Base-by-base conservation (phyloP, 2,888 invertebrate species). In the Lycophotia porphyrea region DNA sequence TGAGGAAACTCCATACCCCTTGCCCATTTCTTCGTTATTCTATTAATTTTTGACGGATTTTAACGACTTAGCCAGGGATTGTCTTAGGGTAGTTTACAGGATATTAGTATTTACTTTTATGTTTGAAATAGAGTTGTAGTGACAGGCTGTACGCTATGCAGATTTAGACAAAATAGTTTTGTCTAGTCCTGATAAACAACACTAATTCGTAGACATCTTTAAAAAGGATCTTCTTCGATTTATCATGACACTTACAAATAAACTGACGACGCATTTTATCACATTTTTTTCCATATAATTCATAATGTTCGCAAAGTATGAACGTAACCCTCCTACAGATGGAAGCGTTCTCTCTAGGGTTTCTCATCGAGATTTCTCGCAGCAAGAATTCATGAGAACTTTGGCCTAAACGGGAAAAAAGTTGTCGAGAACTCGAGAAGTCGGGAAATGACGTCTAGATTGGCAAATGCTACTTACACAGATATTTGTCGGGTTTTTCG, bases 1-100 rank as follows among this genome's bases (percentile, higher is more conserved):
- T 94, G 95, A 95, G 90, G 94, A 92, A 95, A 95, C 90, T 89
- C 83, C 88, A 94, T 91, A 91, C 90, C 84, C 64, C 75, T 78
- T 87, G 75, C 87, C 88, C 85, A 81, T 84, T 88, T 85, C 87
- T 82, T 80, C 72, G 84, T 83, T 82, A 77, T 76, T 78, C 73
- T 82, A 77, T 80, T 68, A 79, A 68, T 80, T 84, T 81, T 78
- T 81, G 36, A 74, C 34, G 69, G 58, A 72, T 84, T 80, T 79
- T 76, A 74, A 65, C 49, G 58, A 73, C 8, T 75, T 72, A 34
- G 21, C 11, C 58, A 13, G 49, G 21, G 15, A 39, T 39, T 58
- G 1, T 24, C 44, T 70, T 49, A 47, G 18, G 18, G 31, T 34
- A 18, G 58, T 34, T 34, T 34, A 31, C 8, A 31, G 15, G 39